Evolutionary conservation across 2,888 invertebrate genomes (phyloP), one percentile per base, ranked within the genome.

Genomic region (Balanococcus diminutus): DNA sequence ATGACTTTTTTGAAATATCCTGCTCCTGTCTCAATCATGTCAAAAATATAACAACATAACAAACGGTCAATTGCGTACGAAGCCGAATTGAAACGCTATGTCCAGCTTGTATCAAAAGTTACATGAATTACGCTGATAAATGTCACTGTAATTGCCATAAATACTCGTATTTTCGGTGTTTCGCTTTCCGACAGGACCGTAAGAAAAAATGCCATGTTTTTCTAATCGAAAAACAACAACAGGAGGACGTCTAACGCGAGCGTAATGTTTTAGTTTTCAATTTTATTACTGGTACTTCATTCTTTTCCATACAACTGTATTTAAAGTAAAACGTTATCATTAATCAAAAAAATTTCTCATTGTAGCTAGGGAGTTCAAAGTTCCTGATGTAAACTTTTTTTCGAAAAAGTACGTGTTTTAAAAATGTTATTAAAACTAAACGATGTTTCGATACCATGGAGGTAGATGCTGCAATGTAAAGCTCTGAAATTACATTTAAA

Each of bases 341-440:
- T 79, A 79, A 79, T 79, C 32, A 79, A 79, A 79, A 79, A 79
- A 79, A 79, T 25, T 72, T 79, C 28, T 79, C 75, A 36, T 79
- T 32, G 75, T 79, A 79, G 36, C 75, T 2, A 36, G 36, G 36
- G 31, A 79, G 75, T 79, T 79, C 75, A 36, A 79, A 79, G 75
- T 79, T 79, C 75, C 36, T 79, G 75, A 79, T 19, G 75, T 36
- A 79, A 79, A 79, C 75, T 79, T 79, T 79, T 67, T 79, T 79
- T 19, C 19, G 4, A 36, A 36, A 36, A 36, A 79, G 36, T 25
- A 79, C 36, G 36, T 19, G 75, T 79, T 79, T 32, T 79, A 32
- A 36, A 79, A 79, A 79, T 79, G 36, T 36, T 79, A 79, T 79
- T 36, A 79, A 36, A 32, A 79, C 75, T 36, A 79, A 79, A 79